Evolutionary conservation across 2,113 vertebrate genomes (phyloP).

Genomic region (Campylomormyrus numenius): DNA sequence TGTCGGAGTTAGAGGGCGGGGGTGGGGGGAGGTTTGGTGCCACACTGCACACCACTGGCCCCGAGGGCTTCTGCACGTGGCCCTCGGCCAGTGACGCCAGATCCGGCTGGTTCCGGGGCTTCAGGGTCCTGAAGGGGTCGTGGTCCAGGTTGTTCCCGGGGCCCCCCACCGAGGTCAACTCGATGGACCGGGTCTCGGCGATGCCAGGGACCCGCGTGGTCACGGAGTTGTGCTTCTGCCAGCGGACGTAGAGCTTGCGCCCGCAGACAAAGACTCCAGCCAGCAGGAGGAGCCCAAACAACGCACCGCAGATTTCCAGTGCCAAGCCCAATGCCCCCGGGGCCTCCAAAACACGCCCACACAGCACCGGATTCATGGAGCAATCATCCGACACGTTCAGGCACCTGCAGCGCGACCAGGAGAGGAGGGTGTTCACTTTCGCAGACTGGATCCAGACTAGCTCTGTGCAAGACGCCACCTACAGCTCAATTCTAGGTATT

Average conservation of each 20-base stretch:
- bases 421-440: neutral
- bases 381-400: conserved; percentile 60
- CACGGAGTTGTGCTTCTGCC: conserved; percentile 66
- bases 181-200: conserved; percentile 64
- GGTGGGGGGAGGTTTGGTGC: conserved; percentile 79
- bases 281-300: conserved; percentile 57
- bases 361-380: conserved; percentile 55
- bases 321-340: conserved; percentile 48
- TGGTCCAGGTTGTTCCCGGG: conserved; percentile 63
- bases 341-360: conserved; percentile 47
- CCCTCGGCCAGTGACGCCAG: conserved; percentile 56
- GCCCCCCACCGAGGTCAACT: conserved; percentile 63
- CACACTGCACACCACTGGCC: conserved; percentile 85
- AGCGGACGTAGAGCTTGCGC: conserved; percentile 62
- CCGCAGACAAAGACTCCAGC: conserved; percentile 47
- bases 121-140: conserved; percentile 57
- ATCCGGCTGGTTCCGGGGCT: conserved; percentile 47
- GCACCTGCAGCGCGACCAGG: conserved; percentile 59
- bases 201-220: conserved; percentile 57
- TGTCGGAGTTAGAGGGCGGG: conserved; percentile 71
- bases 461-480: neutral
- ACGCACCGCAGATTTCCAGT: conserved; percentile 52
- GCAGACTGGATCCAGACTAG: neutral
- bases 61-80: conserved; percentile 56
- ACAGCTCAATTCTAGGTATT: neutral